Percentiles rank a stretch among this genome's conserved stretches.
Conservation (phyloP, 1,140 invertebrate genomes). For the Venustaconcha ellipsiformis region DNA sequence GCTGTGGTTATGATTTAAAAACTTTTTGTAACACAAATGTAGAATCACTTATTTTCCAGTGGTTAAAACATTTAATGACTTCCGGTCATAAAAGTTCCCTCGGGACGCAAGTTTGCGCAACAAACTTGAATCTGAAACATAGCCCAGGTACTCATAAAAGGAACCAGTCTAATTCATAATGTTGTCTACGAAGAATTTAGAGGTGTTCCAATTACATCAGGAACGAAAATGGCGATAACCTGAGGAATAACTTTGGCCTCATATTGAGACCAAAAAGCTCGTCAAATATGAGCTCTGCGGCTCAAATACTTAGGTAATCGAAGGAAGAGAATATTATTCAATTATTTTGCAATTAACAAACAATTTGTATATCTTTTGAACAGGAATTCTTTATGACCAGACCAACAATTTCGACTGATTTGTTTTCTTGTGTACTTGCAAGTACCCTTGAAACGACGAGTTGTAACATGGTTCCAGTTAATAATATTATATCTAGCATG, state of each 20-base stretch:
- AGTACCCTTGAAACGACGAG: background rate
- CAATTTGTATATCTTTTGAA: background rate
- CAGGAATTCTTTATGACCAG: background rate
- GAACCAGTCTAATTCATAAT: no score
- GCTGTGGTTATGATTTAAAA: no score
- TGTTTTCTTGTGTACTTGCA: background rate
- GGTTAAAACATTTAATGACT: no score
- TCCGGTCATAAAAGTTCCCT: no score
- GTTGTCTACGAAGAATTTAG: no score
- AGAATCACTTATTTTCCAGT: no score
- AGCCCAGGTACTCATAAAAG: no score
- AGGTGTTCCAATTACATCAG: background rate
- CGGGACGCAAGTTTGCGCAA: no score
- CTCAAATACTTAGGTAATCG: conserved; percentile 55
- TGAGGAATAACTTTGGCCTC: conserved; percentile 26
- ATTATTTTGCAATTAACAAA: background rate
- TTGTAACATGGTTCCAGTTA: no score
- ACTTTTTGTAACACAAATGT: no score
- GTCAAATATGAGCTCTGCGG: conserved; percentile 52
- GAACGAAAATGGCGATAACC: conserved; percentile 37
- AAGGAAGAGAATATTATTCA: background rate
- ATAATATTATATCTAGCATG: no score
- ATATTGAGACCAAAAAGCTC: conserved; percentile 31
- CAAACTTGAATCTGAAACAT: no score
- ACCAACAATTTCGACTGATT: background rate